A percentile compares a stretch with the other conserved stretches of the same genome.
Evolutionary conservation across 2,113 vertebrate species (phyloP).

Genomic region (Tapirus terrestris): DNA sequence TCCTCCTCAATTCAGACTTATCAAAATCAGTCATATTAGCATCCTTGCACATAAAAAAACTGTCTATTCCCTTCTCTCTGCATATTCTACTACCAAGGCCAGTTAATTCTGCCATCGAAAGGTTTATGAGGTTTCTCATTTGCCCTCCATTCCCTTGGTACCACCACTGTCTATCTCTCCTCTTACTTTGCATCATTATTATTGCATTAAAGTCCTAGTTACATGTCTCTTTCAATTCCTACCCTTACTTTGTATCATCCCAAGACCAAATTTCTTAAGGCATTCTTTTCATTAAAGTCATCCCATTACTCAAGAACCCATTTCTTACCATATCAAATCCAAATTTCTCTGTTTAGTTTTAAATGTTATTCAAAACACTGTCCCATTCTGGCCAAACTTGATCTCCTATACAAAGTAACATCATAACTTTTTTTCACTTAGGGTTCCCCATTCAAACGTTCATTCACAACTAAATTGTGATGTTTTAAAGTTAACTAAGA

Average conservation of each 20-base stretch:
- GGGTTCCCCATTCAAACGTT: not conserved
- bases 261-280: not conserved
- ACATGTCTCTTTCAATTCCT: not conserved
- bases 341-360: constrained; percentile 39
- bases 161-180: not conserved
- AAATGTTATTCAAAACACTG: constrained; percentile 13
- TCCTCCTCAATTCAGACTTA: not conserved
- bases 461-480: not conserved
- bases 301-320: not conserved
- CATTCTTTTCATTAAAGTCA: not conserved
- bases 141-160: not conserved
- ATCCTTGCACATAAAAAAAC: not conserved
- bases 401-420: not conserved
- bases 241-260: not conserved
- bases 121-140: not conserved
- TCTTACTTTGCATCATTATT: not conserved
- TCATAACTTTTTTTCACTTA: not conserved
- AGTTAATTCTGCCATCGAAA: not conserved
- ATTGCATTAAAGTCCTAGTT: not conserved
- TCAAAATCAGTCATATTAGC: not conserved
- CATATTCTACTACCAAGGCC: not conserved
- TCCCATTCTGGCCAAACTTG: not conserved
- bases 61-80: not conserved
- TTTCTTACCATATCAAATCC: not conserved
- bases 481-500: not conserved